Evolutionary conservation across 2,797 vertebrate species (phyloP).

Genomic region (Acrocephalus scirpaceus): DNA sequence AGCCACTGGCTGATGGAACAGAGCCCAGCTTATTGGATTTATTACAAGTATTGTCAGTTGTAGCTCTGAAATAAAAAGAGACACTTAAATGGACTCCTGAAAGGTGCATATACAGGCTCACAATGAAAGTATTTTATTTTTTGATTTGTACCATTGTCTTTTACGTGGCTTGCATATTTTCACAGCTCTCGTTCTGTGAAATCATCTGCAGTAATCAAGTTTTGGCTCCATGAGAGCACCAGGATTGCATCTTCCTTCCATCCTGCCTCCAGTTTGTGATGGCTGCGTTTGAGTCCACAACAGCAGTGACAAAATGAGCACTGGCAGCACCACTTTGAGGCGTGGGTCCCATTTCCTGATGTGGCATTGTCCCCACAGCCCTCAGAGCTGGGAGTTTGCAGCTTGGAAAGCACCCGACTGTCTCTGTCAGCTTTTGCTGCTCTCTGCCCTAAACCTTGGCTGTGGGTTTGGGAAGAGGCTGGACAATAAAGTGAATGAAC

Average conservation of each 20-base stretch:
- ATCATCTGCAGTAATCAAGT: not conserved
- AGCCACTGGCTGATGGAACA: not conserved
- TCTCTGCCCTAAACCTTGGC: not conserved
- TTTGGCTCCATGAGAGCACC: not conserved
- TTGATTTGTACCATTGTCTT: not conserved
- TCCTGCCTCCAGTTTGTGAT: not conserved
- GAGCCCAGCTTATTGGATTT: not conserved
- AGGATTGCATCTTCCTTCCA: not conserved
- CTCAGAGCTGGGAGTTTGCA: not conserved
- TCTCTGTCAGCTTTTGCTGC: not conserved
- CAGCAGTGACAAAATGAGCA: not conserved
- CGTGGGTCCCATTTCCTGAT: not conserved
- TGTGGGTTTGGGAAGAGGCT: not conserved
- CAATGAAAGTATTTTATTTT: not conserved
- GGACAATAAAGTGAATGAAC: not conserved
- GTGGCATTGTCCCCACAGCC: fast-evolving
- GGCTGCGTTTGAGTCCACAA: fast-evolving
- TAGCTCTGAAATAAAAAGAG: not conserved
- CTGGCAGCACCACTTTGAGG: fast-evolving
- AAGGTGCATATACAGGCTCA: not conserved
- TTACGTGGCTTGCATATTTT: not conserved
- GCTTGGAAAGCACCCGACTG: fast-evolving
- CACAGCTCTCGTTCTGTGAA: not conserved
- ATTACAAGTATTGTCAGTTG: not conserved
- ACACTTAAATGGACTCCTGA: not conserved